A percentile compares a stretch with the other conserved stretches of the same genome.
Evolutionary conservation across 2,888 invertebrate genomes (phyloP).

Genomic region (Sminthurinus aureus): DNA sequence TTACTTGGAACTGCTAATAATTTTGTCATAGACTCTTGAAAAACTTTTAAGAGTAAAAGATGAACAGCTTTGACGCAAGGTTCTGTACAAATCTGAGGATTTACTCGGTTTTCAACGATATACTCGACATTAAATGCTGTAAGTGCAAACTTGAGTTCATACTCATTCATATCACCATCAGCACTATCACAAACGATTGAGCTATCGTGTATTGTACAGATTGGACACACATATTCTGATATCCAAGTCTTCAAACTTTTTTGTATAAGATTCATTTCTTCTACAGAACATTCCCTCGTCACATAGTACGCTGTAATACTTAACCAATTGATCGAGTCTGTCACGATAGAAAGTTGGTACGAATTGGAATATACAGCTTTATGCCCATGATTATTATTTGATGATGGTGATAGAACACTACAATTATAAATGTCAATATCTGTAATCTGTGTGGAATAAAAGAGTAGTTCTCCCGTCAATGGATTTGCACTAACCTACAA

Average conservation of each 20-base stretch:
- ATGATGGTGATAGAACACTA: not conserved
- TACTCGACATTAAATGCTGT: conserved; percentile 26
- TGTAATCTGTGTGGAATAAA: conserved; percentile 38
- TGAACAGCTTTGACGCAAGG: conserved; percentile 43
- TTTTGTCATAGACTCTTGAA: conserved; percentile 33
- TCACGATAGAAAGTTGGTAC: conserved; percentile 46
- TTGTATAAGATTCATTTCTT: conserved; percentile 36
- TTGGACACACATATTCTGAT: conserved; percentile 30
- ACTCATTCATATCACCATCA: not conserved
- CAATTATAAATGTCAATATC: conserved; percentile 46
- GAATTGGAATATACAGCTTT: not conserved
- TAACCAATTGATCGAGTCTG: conserved; percentile 45
- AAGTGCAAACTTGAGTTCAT: conserved; percentile 33
- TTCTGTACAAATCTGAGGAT: conserved; percentile 25
- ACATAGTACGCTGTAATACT: conserved; percentile 17
- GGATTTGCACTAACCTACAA: conserved; percentile 13
- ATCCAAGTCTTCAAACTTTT: conserved; percentile 35
- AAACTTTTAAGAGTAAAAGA: conserved; percentile 34
- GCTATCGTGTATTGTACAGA: conserved; percentile 41
- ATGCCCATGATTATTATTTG: not conserved
- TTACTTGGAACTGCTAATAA: conserved; percentile 32
- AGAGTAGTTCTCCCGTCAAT: not conserved
- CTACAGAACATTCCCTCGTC: conserved; percentile 19
- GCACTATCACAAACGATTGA: conserved; percentile 28
- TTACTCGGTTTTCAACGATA: not conserved